Base-by-base conservation (phyloP, 1,140 invertebrate genomes). In the Leptinotarsa defecta region DNA sequence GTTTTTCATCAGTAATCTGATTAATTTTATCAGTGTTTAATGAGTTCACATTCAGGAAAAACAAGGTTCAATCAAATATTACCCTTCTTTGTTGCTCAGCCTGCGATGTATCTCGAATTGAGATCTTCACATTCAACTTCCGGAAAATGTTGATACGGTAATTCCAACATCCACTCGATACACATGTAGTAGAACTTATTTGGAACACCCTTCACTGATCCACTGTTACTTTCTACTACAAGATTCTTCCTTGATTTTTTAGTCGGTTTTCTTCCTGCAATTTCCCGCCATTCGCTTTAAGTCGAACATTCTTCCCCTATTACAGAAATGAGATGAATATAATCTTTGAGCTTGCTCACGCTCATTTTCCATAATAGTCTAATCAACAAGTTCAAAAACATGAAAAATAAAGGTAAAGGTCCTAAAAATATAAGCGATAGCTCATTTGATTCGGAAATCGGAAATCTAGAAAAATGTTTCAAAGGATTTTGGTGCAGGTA, bases 1-100 rank as follows among this genome's bases (percentile, higher is more conserved):
- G n/a, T n/a, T n/a, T n/a, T n/a, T n/a, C n/a, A n/a, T n/a, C n/a
- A n/a, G n/a, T n/a, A n/a, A n/a, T n/a, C n/a, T n/a, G n/a, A n/a
- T n/a, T n/a, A n/a, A n/a, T n/a, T n/a, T n/a, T n/a, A n/a, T n/a
- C n/a, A n/a, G n/a, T n/a, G n/a, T n/a, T n/a, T n/a, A n/a, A n/a
- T n/a, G n/a, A n/a, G n/a, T n/a, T n/a, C n/a, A n/a, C n/a, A n/a
- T n/a, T n/a, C n/a, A n/a, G n/a, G n/a, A n/a, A n/a, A n/a, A n/a
- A n/a, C n/a, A n/a, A n/a, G n/a, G n/a, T n/a, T n/a, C n/a, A n/a
- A 24, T 67, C 64, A 24, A 27, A 67, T 67, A 67, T 67, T 67
- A 27, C 24, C 24, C 24, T 67, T 22, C 34, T 67, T 20, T 15
- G 20, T 6, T 13, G 15, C 24, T 22, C 15, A 34, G 13, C 13